phyloP scores from a whole-genome alignment of 1,140 invertebrate genomes.

The Cydia fagiglandana region DNA sequence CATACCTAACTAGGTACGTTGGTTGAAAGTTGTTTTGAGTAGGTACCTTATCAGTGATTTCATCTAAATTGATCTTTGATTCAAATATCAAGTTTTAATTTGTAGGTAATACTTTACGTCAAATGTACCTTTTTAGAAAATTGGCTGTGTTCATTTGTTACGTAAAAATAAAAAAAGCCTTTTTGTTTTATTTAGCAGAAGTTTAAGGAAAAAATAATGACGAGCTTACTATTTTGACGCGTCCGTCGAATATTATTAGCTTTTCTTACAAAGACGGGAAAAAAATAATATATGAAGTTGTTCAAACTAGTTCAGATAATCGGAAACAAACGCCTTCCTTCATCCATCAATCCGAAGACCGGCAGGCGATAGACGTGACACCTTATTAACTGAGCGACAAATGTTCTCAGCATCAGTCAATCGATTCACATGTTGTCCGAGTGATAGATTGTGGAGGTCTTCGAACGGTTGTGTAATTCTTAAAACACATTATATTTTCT shows the following conservation, averaged over 20 bases:
- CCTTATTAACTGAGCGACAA: slow-evolving; percentile 34
- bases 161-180: no score
- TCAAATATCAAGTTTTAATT: no score
- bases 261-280: not conserved
- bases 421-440: slow-evolving; percentile 7
- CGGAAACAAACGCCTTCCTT: slow-evolving; percentile 7
- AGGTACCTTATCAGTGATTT: no score
- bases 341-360: slow-evolving; percentile 36
- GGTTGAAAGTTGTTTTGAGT: no score
- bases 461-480: not conserved
- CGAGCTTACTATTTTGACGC: not conserved
- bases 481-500: not conserved
- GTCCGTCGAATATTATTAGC: not conserved
- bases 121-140: no score
- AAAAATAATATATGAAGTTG: not conserved
- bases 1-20: no score
- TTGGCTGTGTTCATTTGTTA: no score
- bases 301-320: not conserved
- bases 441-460: not conserved
- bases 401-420: slow-evolving; percentile 5
- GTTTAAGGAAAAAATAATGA: no score
- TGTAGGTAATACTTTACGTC: no score
- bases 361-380: slow-evolving; percentile 34
- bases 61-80: no score
- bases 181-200: no score